Evolutionary conservation across 1,140 invertebrate species (phyloP).

Genomic region (Musca vetustissima): DNA sequence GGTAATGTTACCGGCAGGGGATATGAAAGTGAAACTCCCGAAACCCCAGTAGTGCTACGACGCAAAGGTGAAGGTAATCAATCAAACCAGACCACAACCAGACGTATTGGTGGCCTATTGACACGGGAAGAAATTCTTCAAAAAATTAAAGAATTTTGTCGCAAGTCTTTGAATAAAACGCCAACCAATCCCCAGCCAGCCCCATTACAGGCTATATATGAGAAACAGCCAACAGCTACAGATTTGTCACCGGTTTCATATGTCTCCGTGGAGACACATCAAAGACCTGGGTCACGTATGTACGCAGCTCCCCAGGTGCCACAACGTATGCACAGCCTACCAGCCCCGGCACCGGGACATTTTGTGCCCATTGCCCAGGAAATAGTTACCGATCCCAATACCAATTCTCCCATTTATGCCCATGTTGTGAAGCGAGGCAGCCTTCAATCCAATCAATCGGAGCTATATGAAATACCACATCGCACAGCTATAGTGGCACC

Average conservation of each 20-base stretch:
- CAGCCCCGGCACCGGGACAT: slow-evolving; percentile 24
- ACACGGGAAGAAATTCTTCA: slow-evolving; percentile 51
- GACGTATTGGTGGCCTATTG: slow-evolving; percentile 45
- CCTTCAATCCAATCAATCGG: slow-evolving; percentile 46
- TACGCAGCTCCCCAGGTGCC: slow-evolving; percentile 43
- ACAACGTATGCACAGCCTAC: slow-evolving; percentile 47
- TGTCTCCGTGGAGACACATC: slow-evolving; percentile 43
- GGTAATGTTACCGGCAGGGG: slow-evolving; percentile 39
- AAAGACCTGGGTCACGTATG: slow-evolving; percentile 31
- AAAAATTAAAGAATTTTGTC: slow-evolving; percentile 54
- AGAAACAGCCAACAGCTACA: slow-evolving; percentile 30
- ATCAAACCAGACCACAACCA: background rate
- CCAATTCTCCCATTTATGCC: slow-evolving; percentile 46
- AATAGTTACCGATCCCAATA: slow-evolving; percentile 22
- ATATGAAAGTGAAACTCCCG: slow-evolving; percentile 41
- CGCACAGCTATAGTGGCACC: slow-evolving; percentile 26
- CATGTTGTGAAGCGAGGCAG: slow-evolving; percentile 49
- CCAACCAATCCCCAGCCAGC: slow-evolving; percentile 27
- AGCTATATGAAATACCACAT: slow-evolving; percentile 40
- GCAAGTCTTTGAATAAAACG: slow-evolving; percentile 46
- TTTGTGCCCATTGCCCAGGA: slow-evolving; percentile 23
- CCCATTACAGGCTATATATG: slow-evolving; percentile 40
- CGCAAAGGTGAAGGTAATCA: slow-evolving; percentile 26
- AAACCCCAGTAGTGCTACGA: slow-evolving; percentile 41
- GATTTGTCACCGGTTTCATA: slow-evolving; percentile 52